Evolutionary conservation across 2,888 invertebrate genomes (phyloP).

Genomic region (Diplolepis rosae): DNA sequence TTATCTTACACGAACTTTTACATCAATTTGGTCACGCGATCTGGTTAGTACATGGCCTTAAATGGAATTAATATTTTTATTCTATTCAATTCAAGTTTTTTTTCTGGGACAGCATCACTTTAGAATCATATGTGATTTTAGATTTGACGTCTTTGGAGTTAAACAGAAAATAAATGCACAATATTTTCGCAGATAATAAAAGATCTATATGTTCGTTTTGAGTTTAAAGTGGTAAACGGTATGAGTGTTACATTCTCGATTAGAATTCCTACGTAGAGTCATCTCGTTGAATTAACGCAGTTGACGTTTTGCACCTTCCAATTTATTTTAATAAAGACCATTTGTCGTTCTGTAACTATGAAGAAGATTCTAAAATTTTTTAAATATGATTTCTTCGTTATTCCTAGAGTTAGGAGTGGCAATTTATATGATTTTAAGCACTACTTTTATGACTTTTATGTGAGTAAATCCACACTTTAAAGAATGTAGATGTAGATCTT

Average conservation of each 20-base stretch:
- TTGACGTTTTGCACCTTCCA: slow-evolving; percentile 71
- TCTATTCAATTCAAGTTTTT: no score
- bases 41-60: no score
- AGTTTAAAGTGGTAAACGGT: slow-evolving; percentile 41
- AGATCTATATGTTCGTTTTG: slow-evolving; percentile 6
- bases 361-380: slow-evolving; percentile 51
- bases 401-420: neutral
- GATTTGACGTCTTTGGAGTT: neutral
- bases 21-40: no score
- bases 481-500: no score
- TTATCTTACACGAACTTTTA: no score
- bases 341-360: slow-evolving; percentile 49
- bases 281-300: slow-evolving; percentile 67
- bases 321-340: slow-evolving; percentile 68
- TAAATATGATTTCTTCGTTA: slow-evolving; percentile 27
- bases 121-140: no score
- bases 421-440: neutral
- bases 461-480: no score
- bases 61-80: no score
- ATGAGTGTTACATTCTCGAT: slow-evolving; percentile 53
- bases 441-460: slow-evolving; percentile 15
- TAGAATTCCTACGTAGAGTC: slow-evolving; percentile 60
- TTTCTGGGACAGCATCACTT: no score
- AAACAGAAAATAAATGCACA: neutral
- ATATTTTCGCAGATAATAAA: neutral